Conservation (phyloP, 2,113 vertebrate species). For the Malaclemys terrapin region DNA sequence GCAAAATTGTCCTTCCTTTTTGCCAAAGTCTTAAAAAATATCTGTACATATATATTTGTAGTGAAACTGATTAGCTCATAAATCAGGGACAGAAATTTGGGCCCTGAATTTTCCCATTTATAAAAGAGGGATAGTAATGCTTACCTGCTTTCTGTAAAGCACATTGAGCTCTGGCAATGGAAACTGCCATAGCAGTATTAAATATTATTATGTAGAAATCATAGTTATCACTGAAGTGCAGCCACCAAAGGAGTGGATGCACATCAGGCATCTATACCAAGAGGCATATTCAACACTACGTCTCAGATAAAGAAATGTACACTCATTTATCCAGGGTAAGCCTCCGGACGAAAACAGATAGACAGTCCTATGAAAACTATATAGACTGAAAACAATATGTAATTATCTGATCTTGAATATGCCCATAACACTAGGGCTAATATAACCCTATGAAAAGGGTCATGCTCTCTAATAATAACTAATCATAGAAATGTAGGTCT, state of each 20-base stretch:
- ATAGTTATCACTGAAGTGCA: background rate
- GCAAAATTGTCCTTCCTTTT: background rate
- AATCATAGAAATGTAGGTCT: background rate
- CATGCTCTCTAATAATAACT: background rate
- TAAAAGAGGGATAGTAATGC: background rate
- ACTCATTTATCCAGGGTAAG: background rate
- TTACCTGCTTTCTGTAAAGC: background rate
- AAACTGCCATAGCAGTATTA: background rate
- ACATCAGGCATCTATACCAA: accelerated
- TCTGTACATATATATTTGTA: background rate
- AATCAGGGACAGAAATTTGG: background rate
- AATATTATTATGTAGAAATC: background rate
- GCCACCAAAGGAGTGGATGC: background rate
- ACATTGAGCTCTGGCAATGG: background rate
- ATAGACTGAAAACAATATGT: background rate
- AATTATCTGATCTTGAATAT: background rate
- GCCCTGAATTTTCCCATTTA: background rate
- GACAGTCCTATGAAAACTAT: background rate
- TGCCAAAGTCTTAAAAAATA: background rate
- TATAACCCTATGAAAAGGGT: background rate
- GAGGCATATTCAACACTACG: background rate
- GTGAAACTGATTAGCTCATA: background rate
- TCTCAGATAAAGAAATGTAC: background rate
- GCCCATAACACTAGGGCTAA: background rate
- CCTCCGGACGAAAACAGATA: background rate